Evolutionary conservation across 1,140 invertebrate species (phyloP).

Genomic region (Phthorimaea operculella): DNA sequence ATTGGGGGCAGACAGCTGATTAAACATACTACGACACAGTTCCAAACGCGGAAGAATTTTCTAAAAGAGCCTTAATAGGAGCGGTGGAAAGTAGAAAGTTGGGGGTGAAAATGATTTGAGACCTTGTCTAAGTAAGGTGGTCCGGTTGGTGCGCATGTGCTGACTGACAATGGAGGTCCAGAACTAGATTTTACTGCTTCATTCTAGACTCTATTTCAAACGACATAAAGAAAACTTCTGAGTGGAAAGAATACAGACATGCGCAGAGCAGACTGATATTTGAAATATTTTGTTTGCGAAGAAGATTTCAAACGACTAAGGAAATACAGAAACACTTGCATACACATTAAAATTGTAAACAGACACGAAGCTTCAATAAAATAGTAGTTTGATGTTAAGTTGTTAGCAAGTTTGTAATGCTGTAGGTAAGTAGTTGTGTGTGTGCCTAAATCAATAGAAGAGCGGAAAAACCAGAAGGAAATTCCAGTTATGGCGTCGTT

Average conservation of each 20-base stretch:
- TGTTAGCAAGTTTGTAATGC: not conserved
- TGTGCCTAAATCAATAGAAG: not conserved
- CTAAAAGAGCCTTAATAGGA: slow-evolving; percentile 34
- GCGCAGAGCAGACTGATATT: slow-evolving; percentile 26
- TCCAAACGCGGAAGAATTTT: slow-evolving; percentile 21
- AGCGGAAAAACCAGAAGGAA: not conserved
- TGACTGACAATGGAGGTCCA: slow-evolving; percentile 20
- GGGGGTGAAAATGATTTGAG: slow-evolving; percentile 12
- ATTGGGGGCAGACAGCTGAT: slow-evolving; percentile 56
- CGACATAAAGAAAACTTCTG: too few relatives aligned
- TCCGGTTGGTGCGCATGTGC: slow-evolving; percentile 26
- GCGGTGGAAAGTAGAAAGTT: slow-evolving; percentile 30
- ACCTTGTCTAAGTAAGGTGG: slow-evolving; percentile 24
- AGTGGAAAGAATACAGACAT: slow-evolving; percentile 12
- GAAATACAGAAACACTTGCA: slow-evolving; percentile 23
- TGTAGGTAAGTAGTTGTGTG: not conserved
- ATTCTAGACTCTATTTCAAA: too few relatives aligned
- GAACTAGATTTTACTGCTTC: slow-evolving; percentile 7
- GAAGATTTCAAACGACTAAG: slow-evolving; percentile 28
- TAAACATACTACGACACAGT: slow-evolving; percentile 45
- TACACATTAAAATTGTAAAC: slow-evolving; percentile 11
- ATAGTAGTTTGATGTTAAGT: not conserved
- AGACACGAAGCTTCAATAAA: too few relatives aligned
- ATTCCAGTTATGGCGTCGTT: too few relatives aligned
- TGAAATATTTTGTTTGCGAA: slow-evolving; percentile 28